Base-by-base conservation (phyloP, 2,888 invertebrate species). In the Poecilus cupreus region DNA sequence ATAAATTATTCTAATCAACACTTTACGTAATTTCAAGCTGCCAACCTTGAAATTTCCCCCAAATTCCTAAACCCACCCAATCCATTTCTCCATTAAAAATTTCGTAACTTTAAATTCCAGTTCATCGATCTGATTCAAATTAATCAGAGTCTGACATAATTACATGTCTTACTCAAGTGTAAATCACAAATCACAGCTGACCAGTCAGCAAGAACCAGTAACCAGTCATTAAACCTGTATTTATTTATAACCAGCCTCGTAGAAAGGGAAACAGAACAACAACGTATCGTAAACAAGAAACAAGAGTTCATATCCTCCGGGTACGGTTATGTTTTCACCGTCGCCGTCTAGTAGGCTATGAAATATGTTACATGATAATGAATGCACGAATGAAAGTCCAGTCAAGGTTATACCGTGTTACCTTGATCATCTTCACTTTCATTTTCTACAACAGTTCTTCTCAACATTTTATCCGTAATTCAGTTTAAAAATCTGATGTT, bases 401-500 rank as follows among this genome's bases (percentile, higher is more conserved):
- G 24, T 77, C 77, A 77, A 77, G 77, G 77, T 77, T 64, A 60
- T 16, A 43, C 5, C n/a, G 22, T 74, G n/a, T 74, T 49, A 60
- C 77, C 77, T 77, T 77, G 77, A 77, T 16, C 24, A 74, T 49
- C 39, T 24, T 77, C 77, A 77, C 64, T 77, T 64, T 77, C 77
- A 64, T 60, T 77, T 46, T 77, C 77, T 20, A 16, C 3, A 64
- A 1, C 60, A 43, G 54, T 8, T 8, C 20, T 2, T 22, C 22
- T 22, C 18, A 54, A 54, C 54, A 54, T 32, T 32, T 32, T 32
- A 1, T 3, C 32, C 1, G 32, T 6, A 0, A 5, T 5, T 6
- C 32, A 32, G 8, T 1, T n/a, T n/a, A n/a, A n/a, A n/a, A n/a
- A n/a, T n/a, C n/a, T n/a, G n/a, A n/a, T n/a, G n/a, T n/a, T n/a